Evolutionary conservation across 2,113 vertebrate species (phyloP), one percentile per base, ranked within the genome.

Genomic region (Petrocephalus zakoni): DNA sequence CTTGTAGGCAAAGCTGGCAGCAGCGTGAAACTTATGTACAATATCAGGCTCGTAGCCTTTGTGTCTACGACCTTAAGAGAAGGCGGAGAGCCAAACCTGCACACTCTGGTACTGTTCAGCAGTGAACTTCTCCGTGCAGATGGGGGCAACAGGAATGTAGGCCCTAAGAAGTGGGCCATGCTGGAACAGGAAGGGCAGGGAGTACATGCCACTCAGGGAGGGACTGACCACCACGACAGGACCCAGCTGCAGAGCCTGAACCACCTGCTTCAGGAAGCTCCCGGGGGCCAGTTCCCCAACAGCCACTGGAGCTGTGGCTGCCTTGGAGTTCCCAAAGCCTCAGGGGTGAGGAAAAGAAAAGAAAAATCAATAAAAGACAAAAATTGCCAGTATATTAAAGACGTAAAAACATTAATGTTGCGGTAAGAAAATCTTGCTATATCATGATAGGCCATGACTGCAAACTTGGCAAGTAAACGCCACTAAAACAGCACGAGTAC

Each of bases 171-270:
- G 93, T 11, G 94, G 91, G 75, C 91, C 94, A 87, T 97, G 95
- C 89, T 97, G 94, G 1, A 95, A 92, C 88, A 99, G 95, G 95
- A 98, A 97, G 1, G 98, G 97, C 88, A 99, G 95, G 0, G 97
- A 97, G 91, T 99, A 99, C 97, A 98, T 99, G 91, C 98, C 98
- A 0, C 98, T 99, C 90, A 99, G 94, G 0, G 98, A 99, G 0
- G 98, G 98, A 92, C 98, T 99, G 94, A 99, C 92, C 92, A 99
- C 93, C 92, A 97, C 98, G 0, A 94, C 97, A 0, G 95, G 92
- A 5, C 92, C 94, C 89, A 97, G 92, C 75, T 93, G 55, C 93
- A 99, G 93, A 64, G 92, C 94, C 64, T 97, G 96, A 8, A 93
- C 95, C 91, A 99, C 95, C 0, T 94, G 94, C 52, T 93, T 95